Base-by-base conservation (phyloP, 1,140 invertebrate genomes). In the Anthonomus grandis region DNA sequence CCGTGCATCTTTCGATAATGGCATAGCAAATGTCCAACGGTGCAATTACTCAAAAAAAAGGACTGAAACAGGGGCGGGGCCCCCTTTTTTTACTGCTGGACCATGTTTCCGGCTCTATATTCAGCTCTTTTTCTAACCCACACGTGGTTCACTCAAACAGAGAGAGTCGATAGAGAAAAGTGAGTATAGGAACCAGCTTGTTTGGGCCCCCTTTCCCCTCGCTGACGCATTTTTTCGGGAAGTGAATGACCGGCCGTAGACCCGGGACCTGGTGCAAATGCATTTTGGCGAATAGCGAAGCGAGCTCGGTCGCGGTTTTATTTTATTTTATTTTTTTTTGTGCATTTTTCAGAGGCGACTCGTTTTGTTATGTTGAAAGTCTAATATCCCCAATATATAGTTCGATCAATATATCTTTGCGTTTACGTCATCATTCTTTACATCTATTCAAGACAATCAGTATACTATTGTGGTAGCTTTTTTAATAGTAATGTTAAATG, bases 181-280 rank as follows among this genome's bases (percentile, higher is more conserved):
- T 53, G 57, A 44, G 48, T 50, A n/a, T n/a, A 51, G 50, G 54
- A 58, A 58, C 51, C 51, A 46, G 37, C 57, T 45, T n/a, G n/a
- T n/a, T n/a, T 36, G 49, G 59, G 58, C 45, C 46, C 44, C 56
- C 53, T n/a, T n/a, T n/a, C n/a, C n/a, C n/a, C n/a, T n/a, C n/a
- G n/a, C n/a, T n/a, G n/a, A n/a, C n/a, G 60, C 60, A 64, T 64
- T 66, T 60, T n/a, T n/a, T n/a, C n/a, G n/a, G 59, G 64, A 53
- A 64, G 64, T 66, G 64, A 66, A 66, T 63, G 64, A 49, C 64
- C 64, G 64, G 64, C 49, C 64, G 61, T 64, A 66, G 64, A 66
- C 64, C 64, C 51, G 38, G 47, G 54, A 45, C 54, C 46, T 45
- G 56, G 38, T 49, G 51, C 48, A 59, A 62, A 59, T 62, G 56